A percentile compares a stretch with the other conserved stretches of the same genome.
Evolutionary conservation across 2,888 invertebrate genomes (phyloP).

Genomic region (Minunthozetes semirufus): DNA sequence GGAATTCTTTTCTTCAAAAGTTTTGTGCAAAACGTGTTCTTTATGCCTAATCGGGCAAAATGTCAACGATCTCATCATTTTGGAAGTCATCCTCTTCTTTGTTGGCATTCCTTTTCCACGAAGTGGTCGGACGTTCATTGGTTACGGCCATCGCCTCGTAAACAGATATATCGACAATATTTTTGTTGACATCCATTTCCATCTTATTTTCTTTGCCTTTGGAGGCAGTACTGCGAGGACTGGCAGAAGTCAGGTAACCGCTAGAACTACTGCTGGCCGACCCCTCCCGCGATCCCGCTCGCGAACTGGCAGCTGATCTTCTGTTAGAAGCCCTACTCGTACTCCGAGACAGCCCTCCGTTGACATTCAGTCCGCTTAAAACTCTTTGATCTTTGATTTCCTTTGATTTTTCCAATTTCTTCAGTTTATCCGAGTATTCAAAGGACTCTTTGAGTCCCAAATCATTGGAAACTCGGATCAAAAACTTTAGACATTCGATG

Average conservation of each 20-base stretch:
- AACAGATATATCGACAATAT: constrained; percentile 31
- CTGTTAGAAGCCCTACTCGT: constrained; percentile 11
- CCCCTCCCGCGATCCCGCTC: constrained; percentile 42
- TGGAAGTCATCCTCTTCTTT: constrained; percentile 37
- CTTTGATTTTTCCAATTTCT: constrained; percentile 58
- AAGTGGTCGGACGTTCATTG: constrained; percentile 37
- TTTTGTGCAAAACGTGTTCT: no score
- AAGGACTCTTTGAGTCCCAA: constrained; percentile 83
- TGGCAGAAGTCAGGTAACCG: constrained; percentile 34
- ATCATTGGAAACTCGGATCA: constrained; percentile 80
- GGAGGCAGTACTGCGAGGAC: constrained; percentile 14
- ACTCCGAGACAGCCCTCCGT: constrained; percentile 43
- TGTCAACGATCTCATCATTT: constrained; percentile 37
- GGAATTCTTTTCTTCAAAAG: no score
- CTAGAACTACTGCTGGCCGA: constrained; percentile 41
- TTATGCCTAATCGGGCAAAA: constrained; percentile 46
- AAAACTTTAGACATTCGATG: constrained; percentile 78
- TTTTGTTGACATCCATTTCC: constrained; percentile 14
- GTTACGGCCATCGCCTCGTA: constrained; percentile 17
- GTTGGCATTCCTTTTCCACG: constrained; percentile 32
- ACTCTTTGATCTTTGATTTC: constrained; percentile 47
- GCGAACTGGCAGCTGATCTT: constrained; percentile 32
- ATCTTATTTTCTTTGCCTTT: constrained; percentile 9
- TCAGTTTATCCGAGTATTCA: constrained; percentile 73
- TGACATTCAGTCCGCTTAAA: constrained; percentile 48